A percentile compares a stretch with the other conserved stretches of the same genome.
phyloP scores from a whole-genome alignment of 2,797 vertebrate genomes.

The Gallirallus australis region DNA sequence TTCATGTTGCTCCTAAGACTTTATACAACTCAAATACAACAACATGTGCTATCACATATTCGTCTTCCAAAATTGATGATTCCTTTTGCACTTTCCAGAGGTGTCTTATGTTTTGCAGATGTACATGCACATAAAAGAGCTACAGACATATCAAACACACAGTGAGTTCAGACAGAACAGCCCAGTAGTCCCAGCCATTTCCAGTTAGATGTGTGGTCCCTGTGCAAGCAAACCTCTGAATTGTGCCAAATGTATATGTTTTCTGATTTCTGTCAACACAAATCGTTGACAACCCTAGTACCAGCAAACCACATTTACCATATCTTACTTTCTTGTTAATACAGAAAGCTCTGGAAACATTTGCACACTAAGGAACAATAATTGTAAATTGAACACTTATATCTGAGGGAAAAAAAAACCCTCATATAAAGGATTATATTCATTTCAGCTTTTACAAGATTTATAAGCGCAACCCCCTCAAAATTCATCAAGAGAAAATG shows the following conservation, averaged over 20 bases:
- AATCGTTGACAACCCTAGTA: neutral
- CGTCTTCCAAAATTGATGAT: neutral
- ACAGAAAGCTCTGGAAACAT: neutral
- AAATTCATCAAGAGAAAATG: conserved; percentile 5
- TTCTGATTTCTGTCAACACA: neutral
- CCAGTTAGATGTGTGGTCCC: neutral
- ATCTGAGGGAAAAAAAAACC: neutral
- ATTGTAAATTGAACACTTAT: neutral
- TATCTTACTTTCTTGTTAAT: neutral
- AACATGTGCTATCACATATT: neutral
- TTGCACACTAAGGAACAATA: neutral
- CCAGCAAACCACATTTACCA: neutral
- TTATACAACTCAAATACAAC: neutral
- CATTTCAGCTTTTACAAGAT: neutral
- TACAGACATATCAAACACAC: neutral
- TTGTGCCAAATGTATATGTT: neutral
- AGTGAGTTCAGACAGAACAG: neutral
- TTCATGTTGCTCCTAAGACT: neutral
- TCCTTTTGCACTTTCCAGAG: neutral
- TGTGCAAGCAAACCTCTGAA: neutral
- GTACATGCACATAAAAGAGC: neutral
- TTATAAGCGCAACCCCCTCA: neutral
- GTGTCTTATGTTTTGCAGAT: neutral
- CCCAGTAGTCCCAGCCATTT: neutral
- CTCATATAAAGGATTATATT: neutral